Evolutionary conservation across 2,797 vertebrate genomes (phyloP), one percentile per base, ranked within the genome.

Genomic region (Eutrigla gurnardus): DNA sequence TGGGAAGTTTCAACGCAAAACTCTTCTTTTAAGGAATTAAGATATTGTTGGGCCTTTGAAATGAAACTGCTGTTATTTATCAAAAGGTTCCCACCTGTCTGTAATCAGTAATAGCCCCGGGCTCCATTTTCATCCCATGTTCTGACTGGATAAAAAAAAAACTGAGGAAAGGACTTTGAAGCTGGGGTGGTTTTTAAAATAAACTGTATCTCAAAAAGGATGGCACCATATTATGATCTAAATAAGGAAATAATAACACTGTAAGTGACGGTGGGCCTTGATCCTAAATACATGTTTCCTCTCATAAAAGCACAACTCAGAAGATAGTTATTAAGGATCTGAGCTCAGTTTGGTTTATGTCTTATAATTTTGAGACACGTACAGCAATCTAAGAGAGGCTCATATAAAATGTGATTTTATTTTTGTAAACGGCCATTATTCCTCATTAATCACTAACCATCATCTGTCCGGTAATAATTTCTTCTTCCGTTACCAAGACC

Each of bases 131-230:
- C 7, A 54, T 73, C 36, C 50, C 35, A 57, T 65, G 54, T 14
- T 65, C 17, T 33, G 11, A 12, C 15, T 65, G 33, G 9, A 73
- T 70, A 62, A 73, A 83, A 84, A 75, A 40, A 45, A 32, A 52
- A 25, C 25, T 25, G 49, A 76, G 3, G 42, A 62, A 42, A 67
- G 5, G 4, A 65, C 85, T 87, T 85, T 82, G 77, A 84, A 65
- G 77, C 14, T 49, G 45, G 3, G 1, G 5, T 50, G 15, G 42
- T 13, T 74, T 60, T 32, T 18, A 54, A 25, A 25, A 25, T 25
- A 25, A 65, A 39, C 0, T 12, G 32, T 7, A 45, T 13, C 13
- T 74, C 5, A 50, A 9, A 49, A 73, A 58, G 4, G 13, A 63
- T 37, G 18, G 32, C 43, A 73, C 50, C 4, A 4, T 17, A 11